Base-by-base conservation (phyloP, 2,113 vertebrate genomes). In the Crotalus horridus region DNA sequence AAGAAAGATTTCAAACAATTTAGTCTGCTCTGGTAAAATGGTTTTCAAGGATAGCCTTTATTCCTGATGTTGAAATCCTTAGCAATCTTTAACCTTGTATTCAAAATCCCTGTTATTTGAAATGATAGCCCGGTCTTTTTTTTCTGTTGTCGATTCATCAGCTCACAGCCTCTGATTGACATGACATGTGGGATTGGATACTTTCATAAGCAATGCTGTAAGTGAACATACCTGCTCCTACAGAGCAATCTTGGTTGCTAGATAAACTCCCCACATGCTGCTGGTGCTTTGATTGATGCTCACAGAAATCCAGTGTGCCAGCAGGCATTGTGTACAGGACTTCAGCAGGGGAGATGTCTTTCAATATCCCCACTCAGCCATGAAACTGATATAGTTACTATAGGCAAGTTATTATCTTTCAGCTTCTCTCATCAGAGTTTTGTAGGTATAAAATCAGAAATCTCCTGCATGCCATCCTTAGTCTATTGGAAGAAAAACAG, bases 271-370 rank as follows among this genome's bases (percentile, higher is more conserved):
- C 46, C 55, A 48, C 29, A 61, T 39, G 56, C 53, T 90, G 59
- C 46, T 93, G 74, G 29, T 39, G 29, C 56, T 93, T 61, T 93
- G 69, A 93, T 93, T 93, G 85, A 85, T 58, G 46, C 29, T 17
- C 39, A 10, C 21, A 26, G 54, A 59, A 58, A 93, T 46, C 55
- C 26, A 61, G 17, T 23, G 29, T 87, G 26, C 24, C n/a, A 29
- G 85, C 58, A 55, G 23, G n/a, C 48, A 55, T 26, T 29, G 29
- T 24, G 43, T 85, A 81, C 69, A 43, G 53, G 53, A 85, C 69
- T 46, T 56, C 53, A 85, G 64, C 90, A 24, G 12, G 39, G 1
- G 54, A 86, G 39, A 86, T 54, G 10, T 54, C 61, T 53, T 81
- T 81, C 64, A 51, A 90, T 24, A 90, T 24, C n/a, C 17, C 39